Conservation (phyloP, 2,113 vertebrate genomes). For the Oryctolagus cuniculus region mOryCun1.1 NC_091434.1:135447001-135447500, state of each 20-base stretch:
- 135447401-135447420: too few species aligned
- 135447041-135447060: not conserved
- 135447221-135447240: too few species aligned
- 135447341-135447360: too few species aligned
- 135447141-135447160: not conserved
- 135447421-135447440: too few species aligned
- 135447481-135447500: not conserved
- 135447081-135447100: not conserved
- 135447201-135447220: too few species aligned
- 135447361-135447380: too few species aligned
- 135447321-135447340: too few species aligned
- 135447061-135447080: not conserved
- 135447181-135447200: not conserved
- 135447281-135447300: too few species aligned
- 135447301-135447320: too few species aligned
- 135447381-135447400: too few species aligned
- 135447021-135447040: not conserved
- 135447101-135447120: not conserved
- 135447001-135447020: slow-evolving; percentile 5
- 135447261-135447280: too few species aligned
- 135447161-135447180: not conserved
- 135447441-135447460: not conserved
- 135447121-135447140: not conserved
- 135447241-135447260: too few species aligned
- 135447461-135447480: not conserved